Base-by-base conservation (phyloP, 2,113 vertebrate species). In the Sebastes schlegelii region DNA sequence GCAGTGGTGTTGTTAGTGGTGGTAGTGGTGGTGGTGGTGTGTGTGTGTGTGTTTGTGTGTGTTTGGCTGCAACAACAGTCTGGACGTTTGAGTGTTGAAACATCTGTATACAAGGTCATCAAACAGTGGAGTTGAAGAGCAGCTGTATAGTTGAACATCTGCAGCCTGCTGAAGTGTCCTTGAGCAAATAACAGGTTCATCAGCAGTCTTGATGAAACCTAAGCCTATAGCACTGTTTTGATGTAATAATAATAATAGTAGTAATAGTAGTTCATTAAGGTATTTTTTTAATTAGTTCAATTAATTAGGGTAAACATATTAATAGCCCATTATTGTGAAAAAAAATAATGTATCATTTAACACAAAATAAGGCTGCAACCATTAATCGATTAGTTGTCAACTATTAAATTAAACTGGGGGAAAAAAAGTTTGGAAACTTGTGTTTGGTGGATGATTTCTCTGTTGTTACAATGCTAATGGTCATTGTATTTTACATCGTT, bases 21-120 rank as follows among this genome's bases (percentile, higher is more conserved):
- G 58, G 63, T 45, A 21, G 51, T 51, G 14, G 16, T 65, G 43
- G 19, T n/a, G n/a, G n/a, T n/a, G n/a, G n/a, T n/a, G 17, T 19
- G 71, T 74, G 73, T 57, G 57, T 62, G 34, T 45, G 51, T 66
- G n/a, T 43, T 0, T 26, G 26, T 26, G 26, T 26, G 26, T 26
- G 26, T 26, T 73, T 61, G n/a, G 5, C 11, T 7, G 1, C 11
- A 49, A 40, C 58, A 43, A 23, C 52, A 58, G 79, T 74, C 5
- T 13, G 3, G 51, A 60, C 5, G 64, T 55, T 2, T 11, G 57
- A 4, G 70, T 67, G 51, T 17, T 34, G 5, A 45, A 66, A 78
- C 57, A 69, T 75, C 52, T 71, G 77, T 49, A 26, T 26, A 6
- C 14, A 42, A 64, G 21, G 48, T 61, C 40, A 43, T n/a, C 71